Base-by-base conservation (phyloP, 1,140 invertebrate genomes). In the Agrilus planipennis region DNA sequence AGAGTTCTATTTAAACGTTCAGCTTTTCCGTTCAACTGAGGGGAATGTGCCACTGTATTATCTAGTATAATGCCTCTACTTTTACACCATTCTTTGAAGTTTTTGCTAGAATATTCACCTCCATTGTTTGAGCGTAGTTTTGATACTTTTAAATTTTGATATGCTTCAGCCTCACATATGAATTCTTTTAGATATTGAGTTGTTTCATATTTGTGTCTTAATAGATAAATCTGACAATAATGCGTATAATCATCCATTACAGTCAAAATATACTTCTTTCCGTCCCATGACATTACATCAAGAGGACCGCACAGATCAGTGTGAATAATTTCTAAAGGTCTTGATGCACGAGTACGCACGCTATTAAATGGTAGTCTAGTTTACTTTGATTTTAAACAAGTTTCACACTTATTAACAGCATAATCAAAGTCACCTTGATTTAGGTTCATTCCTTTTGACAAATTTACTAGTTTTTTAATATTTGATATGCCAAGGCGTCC, bases 261-360 rank as follows among this genome's bases (percentile, higher is more conserved):
- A n/a, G 56, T 51, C 4, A 61, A 36, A 47, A 58, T 54, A 44
- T 62, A 62, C 12, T 41, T 51, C 20, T 41, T 43, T 27, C 46
- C 46, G 19, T 59, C 51, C 25, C 34, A 49, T 7, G 57, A 54
- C 11, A 22, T 23, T 40, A 46, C 49, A 25, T 47, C 44, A 20
- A 63, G 55, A n/a, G 58, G 57, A 21, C 57, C 57, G 46, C 57
- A 62, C 0, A 62, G 50, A 47, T 63, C 58, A 22, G 52, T 46
- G 34, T 61, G 55, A 17, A 62, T 44, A 34, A 60, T 32, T 42
- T 58, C 44, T 22, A 58, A 25, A 9, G 39, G 45, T 43, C 32
- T 51, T 27, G 14, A 48, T 34, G 52, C 45, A 39, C 45, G 49
- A 28, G 9, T 34, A 42, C 49, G 39, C 35, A 30, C 23, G n/a